Evolutionary conservation across 2,797 vertebrate species (phyloP), one percentile per base, ranked within the genome.

Genomic region (Esox masquinongy): DNA sequence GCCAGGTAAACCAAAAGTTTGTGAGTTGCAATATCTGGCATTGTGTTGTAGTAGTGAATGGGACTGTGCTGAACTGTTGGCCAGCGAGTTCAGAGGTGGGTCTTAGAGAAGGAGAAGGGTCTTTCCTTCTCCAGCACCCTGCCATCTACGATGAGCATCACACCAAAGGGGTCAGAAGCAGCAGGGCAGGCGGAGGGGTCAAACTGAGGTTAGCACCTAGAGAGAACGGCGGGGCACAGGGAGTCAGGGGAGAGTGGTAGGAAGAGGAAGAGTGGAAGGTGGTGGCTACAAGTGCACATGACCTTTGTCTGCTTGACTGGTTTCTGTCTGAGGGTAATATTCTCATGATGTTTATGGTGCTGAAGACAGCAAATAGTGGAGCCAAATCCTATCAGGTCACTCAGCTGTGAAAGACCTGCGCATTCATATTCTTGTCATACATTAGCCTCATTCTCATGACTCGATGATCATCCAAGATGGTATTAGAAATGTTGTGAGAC

Each of bases 331-430:
- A 11, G 17, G 8, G 36, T 75, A 63, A 70, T 70, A 34, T 70
- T 76, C 68, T 70, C 67, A 75, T 70, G 50, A 70, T 56, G 74
- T 68, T 56, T 59, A 69, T 36, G 51, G n/a, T 22, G n/a, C 49
- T 50, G 51, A 50, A 56, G 51, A 3, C 34, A 3, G 24, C 9
- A 36, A 69, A 56, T 26, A 39, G 66, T 24, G 26, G 8, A 11
- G 31, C 15, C 31, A 36, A 59, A 68, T 75, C 67, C 51, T 47
- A 56, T 68, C 67, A 19, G 50, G 8, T 22, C 50, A 75, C 50
- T 73, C 34, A 43, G 19, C 71, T 63, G 56, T 63, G 71, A 73
- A 56, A 19, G 56, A 73, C 56, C 71, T 43, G 53, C 17, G 19
- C 53, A 14, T n/a, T 22, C 34, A 17, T 49, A 51, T 29, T 71